phyloP scores from a whole-genome alignment of 2,113 vertebrate genomes.

The Maccullochella peelii region DNA sequence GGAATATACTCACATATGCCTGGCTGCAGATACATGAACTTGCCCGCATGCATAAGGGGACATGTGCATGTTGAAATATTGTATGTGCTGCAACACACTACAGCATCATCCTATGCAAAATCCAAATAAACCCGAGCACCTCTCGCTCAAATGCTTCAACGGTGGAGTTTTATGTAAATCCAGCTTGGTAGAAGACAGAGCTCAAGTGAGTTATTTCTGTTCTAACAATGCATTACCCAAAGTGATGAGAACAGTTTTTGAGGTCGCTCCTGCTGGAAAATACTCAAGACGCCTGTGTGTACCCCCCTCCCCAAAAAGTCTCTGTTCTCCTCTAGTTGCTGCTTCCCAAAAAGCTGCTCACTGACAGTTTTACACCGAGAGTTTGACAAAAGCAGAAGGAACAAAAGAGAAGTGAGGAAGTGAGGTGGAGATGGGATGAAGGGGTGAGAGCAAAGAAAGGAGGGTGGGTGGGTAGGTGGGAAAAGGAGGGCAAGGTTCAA shows the following conservation, averaged over 20 bases:
- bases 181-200: slow-evolving; percentile 34
- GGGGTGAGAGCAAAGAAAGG: slow-evolving; percentile 32
- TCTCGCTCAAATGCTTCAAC: neutral
- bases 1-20: neutral
- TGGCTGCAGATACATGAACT: neutral
- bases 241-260: slow-evolving; percentile 50
- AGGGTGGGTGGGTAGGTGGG: neutral
- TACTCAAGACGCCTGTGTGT: slow-evolving; percentile 16
- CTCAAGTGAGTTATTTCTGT: slow-evolving; percentile 55
- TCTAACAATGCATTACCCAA: slow-evolving; percentile 56
- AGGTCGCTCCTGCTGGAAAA: slow-evolving; percentile 55
- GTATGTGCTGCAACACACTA: neutral
- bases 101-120: neutral
- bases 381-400: slow-evolving; percentile 54
- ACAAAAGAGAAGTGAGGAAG: slow-evolving; percentile 28
- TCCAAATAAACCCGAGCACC: slow-evolving; percentile 25
- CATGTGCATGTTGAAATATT: neutral
- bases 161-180: slow-evolving; percentile 53
- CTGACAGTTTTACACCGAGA: slow-evolving; percentile 56
- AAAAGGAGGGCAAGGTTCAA: slow-evolving; percentile 39
- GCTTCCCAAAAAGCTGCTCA: slow-evolving; percentile 49
- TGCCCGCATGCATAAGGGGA: neutral
- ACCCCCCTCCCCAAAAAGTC: neutral
- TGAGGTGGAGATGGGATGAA: slow-evolving; percentile 34
- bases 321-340: slow-evolving; percentile 63